Base-by-base conservation (phyloP, 1,140 invertebrate species). In the Dreissena rostriformis region DNA sequence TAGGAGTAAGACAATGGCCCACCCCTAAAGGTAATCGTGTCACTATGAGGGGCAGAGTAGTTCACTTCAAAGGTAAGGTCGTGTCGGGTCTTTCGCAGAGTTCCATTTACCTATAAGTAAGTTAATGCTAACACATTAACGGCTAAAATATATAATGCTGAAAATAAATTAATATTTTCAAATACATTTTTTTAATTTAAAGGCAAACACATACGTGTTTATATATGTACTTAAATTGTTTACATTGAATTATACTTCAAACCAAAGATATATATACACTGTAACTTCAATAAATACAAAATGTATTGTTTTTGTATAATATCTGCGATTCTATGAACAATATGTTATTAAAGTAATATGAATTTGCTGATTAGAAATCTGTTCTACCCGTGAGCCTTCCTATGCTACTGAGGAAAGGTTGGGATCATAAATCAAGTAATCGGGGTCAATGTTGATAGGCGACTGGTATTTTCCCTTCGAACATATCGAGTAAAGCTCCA, bases 401-500 rank as follows among this genome's bases (percentile, higher is more conserved):
- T 99, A 96, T 92, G 98, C 96, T 86, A 99, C 95, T 78, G 96
- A 95, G 81, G 97, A 95, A 82, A 99, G 95, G 94, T 98, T 98
- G 28, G 98, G 97, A 94, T 99, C 98, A 94, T 97, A 99, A 55
- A 99, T 95, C 71, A 99, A 95, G 91, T 96, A 96, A 87, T 95
- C 96, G 5, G 98, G 98, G 91, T 99, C 97, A 82, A 99, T 95
- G 95, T 99, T 97, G 88, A 99, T 97, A 29, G 98, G 98, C 11
- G 97, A 98, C 94, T 99, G 98, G 90, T 97, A 95, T 88, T 97
- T 95, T 79, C 98, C 98, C 92, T 97, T 97, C 94, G 96, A 97
- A 95, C 98, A 99, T 66, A 99, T 95, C 86, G 96, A 97, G 98
- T 98, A 99, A 92, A 98, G 97, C 63, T 97, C 97, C 94, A 99